Evolutionary conservation across 1,140 invertebrate species (phyloP).

Genomic region (Atta texana): DNA sequence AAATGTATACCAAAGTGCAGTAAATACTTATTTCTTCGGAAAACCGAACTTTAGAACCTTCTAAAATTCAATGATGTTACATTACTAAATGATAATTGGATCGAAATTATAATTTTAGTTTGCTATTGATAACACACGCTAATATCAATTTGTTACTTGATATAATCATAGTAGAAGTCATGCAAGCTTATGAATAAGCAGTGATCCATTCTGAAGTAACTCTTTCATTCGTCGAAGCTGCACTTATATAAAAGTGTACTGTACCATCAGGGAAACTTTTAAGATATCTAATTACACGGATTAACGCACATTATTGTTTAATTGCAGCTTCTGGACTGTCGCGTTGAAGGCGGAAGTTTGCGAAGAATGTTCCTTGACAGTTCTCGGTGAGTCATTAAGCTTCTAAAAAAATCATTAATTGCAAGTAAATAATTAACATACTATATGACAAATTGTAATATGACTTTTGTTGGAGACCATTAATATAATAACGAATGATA

Average conservation of each 20-base stretch:
- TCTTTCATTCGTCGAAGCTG: background rate
- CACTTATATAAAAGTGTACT: background rate
- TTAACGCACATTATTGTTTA: background rate
- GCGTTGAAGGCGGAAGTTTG: background rate
- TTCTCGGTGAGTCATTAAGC: background rate
- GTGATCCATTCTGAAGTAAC: background rate
- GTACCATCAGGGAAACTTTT: background rate
- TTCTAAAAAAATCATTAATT: conserved; percentile 22
- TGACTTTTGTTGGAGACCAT: background rate
- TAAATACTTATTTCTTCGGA: conserved; percentile 3
- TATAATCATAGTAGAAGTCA: background rate
- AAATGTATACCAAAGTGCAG: background rate
- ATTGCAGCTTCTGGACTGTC: background rate
- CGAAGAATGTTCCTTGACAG: background rate
- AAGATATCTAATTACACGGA: background rate
- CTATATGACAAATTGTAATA: background rate
- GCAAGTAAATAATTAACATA: background rate
- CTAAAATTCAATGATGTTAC: background rate
- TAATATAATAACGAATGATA: background rate
- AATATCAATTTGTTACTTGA: conserved; percentile 7
- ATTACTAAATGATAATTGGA: background rate
- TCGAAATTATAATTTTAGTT: conserved; percentile 3
- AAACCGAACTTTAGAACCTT: background rate
- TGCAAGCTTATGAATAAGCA: background rate
- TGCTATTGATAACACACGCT: background rate